Evolutionary conservation across 1,140 invertebrate species (phyloP).

Genomic region (Papilio machaon): DNA sequence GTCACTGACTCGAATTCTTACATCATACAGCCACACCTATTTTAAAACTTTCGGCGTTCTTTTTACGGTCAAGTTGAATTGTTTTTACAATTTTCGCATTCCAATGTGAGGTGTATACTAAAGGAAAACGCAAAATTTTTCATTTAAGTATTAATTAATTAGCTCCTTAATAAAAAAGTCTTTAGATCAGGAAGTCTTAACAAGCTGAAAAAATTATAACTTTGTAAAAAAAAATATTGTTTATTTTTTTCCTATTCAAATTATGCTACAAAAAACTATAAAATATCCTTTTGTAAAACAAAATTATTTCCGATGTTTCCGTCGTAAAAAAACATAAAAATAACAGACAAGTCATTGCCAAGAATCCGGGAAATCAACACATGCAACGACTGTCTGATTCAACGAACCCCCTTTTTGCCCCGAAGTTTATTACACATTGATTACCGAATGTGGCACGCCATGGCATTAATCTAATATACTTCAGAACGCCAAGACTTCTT

Average conservation of each 20-base stretch:
- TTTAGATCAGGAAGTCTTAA: too few relatives aligned
- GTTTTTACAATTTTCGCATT: slow-evolving; percentile 21
- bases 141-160: too few relatives aligned
- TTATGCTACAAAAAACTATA: background rate
- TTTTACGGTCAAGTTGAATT: slow-evolving; percentile 34
- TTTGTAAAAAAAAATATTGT: background rate
- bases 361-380: background rate
- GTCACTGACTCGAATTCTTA: slow-evolving; percentile 34
- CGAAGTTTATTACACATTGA: too few relatives aligned
- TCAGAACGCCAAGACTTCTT: background rate
- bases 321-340: background rate
- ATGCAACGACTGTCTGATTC: background rate
- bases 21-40: slow-evolving; percentile 38
- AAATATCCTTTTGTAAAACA: background rate
- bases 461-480: too few relatives aligned
- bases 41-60: slow-evolving; percentile 27
- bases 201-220: too few relatives aligned
- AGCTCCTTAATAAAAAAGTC: too few relatives aligned
- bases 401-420: background rate
- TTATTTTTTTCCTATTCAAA: background rate
- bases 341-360: background rate
- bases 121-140: background rate
- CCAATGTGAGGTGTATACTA: background rate
- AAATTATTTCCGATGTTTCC: background rate
- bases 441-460: too few relatives aligned